Conservation (phyloP, 1,140 invertebrate genomes). For the Mercenaria mercenaria region DNA sequence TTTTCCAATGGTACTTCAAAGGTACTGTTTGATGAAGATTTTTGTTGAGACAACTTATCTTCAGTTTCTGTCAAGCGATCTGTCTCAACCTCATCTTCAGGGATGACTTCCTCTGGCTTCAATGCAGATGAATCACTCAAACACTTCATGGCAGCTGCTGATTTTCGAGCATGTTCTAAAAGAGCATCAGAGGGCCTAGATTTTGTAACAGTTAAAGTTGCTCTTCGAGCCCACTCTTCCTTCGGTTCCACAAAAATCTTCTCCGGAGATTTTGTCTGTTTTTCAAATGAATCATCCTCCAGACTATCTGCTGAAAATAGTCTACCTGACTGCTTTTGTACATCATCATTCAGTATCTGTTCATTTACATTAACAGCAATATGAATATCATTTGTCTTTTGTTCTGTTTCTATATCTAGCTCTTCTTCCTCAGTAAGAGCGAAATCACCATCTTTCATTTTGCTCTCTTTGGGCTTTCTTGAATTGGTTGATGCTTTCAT, state of each 20-base stretch:
- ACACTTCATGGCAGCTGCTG: background rate
- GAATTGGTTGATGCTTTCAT: constrained; percentile 10
- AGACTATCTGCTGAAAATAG: constrained; percentile 40
- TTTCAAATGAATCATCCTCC: constrained; percentile 61
- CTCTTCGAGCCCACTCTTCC: constrained; percentile 61
- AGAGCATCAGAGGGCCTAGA: constrained; percentile 78
- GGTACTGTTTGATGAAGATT: constrained; percentile 36
- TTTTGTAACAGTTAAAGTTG: constrained; percentile 79
- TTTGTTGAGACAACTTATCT: background rate
- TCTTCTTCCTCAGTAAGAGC: constrained; percentile 36
- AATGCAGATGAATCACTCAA: background rate
- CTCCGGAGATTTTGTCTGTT: constrained; percentile 68
- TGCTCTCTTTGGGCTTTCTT: background rate
- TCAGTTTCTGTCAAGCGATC: background rate
- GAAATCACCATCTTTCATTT: background rate
- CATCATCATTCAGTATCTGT: background rate
- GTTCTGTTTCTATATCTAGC: background rate
- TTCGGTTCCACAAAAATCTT: constrained; percentile 64
- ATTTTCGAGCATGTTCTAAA: constrained; percentile 49
- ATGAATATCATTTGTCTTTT: background rate
- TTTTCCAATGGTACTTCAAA: constrained; percentile 48
- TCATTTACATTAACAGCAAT: background rate
- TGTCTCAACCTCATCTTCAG: background rate
- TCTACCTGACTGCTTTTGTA: background rate
- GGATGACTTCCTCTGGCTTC: background rate